phyloP scores from a whole-genome alignment of 2,113 vertebrate genomes.

The Cervus canadensis region DNA sequence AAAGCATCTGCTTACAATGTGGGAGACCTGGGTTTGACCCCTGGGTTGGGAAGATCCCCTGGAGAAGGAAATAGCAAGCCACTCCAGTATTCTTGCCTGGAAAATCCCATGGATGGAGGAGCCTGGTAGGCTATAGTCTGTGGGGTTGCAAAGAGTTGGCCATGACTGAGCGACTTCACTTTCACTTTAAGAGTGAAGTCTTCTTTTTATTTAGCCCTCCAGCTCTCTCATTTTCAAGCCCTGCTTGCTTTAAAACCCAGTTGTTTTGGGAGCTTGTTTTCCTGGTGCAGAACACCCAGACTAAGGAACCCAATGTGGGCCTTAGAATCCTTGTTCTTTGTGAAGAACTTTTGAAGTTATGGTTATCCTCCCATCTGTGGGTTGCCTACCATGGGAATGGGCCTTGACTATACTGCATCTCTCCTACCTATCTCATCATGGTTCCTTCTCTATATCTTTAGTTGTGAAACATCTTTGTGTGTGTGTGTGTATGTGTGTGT shows the following conservation, averaged over 20 bases:
- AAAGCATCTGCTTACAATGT: background rate
- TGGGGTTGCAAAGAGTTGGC: background rate
- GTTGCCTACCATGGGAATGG: background rate
- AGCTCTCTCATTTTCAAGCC: background rate
- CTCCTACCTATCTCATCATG: background rate
- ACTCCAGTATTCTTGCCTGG: background rate
- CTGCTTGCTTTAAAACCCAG: background rate
- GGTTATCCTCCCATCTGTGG: background rate
- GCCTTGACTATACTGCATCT: background rate
- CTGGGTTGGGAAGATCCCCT: background rate
- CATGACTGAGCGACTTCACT: background rate
- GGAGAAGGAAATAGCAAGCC: background rate
- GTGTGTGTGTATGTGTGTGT: background rate
- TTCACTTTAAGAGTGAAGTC: background rate
- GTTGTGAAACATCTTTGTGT: background rate
- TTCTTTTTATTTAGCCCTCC: background rate
- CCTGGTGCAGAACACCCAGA: background rate
- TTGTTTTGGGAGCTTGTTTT: background rate
- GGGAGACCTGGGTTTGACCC: background rate
- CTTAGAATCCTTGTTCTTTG: background rate
- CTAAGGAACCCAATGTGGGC: background rate
- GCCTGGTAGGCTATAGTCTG: background rate
- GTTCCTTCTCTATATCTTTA: background rate
- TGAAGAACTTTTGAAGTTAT: background rate
- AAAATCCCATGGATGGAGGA: background rate